Conservation (phyloP, 2,888 invertebrate species). For the Tinea semifulvella region DNA sequence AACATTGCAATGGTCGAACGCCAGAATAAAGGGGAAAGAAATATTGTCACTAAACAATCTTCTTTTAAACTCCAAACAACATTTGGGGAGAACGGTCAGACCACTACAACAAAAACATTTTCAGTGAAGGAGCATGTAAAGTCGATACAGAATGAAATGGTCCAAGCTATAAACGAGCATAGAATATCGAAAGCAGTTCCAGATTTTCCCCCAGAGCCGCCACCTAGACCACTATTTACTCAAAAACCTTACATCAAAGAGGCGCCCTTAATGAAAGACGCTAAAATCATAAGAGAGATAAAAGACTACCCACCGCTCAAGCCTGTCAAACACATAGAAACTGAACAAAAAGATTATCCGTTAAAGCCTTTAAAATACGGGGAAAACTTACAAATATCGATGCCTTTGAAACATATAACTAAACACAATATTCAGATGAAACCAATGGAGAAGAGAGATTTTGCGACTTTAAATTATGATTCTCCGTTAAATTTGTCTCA, state of each 20-base stretch:
- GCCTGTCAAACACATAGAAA: conserved; percentile 21
- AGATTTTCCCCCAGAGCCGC: conserved; percentile 28
- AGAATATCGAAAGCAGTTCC: background rate
- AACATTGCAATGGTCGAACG: conserved; percentile 38
- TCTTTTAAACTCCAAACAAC: conserved; percentile 17
- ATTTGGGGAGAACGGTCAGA: conserved; percentile 17
- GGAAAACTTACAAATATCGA: conserved; percentile 33
- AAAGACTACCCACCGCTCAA: conserved; percentile 21
- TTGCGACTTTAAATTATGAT: conserved; percentile 38
- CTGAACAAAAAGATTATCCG: conserved; percentile 36
- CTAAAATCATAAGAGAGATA: background rate
- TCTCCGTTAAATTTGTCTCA: conserved; percentile 4
- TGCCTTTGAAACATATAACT: conserved; percentile 43
- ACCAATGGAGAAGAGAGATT: conserved; percentile 32
- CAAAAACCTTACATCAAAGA: conserved; percentile 23
- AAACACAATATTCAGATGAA: conserved; percentile 49
- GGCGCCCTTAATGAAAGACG: too few relatives aligned
- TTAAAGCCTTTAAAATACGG: conserved; percentile 31
- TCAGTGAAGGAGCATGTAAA: conserved; percentile 20
- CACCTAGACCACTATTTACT: conserved; percentile 27
- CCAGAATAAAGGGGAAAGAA: conserved; percentile 19
- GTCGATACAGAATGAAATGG: conserved; percentile 20
- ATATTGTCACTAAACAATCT: conserved; percentile 12
- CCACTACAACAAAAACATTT: conserved; percentile 14
- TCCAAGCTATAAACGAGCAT: conserved; percentile 21